A percentile compares a stretch with the other conserved stretches of the same genome.
Conservation (phyloP, 2,113 vertebrate genomes). For the Mesocricetus auratus region DNA sequence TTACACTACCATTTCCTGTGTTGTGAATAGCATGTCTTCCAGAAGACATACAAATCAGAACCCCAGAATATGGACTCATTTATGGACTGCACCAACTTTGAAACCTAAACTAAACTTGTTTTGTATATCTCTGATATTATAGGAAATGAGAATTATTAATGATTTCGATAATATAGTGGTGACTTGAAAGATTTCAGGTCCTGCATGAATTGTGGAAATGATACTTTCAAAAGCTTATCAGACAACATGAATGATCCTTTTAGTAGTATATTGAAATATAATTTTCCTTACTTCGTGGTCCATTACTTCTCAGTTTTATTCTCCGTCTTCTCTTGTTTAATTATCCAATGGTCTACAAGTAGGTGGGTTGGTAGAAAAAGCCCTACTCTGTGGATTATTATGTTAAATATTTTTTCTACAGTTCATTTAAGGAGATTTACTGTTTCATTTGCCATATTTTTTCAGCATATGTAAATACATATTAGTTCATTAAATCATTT, state of each 20-base stretch:
- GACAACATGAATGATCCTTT: background rate
- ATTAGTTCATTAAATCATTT: background rate
- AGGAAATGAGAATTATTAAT: background rate
- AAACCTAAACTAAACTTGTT: background rate
- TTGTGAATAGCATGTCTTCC: background rate
- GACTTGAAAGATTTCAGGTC: background rate
- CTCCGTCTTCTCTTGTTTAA: background rate
- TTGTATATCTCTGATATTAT: background rate
- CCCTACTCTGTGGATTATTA: background rate
- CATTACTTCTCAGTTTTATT: background rate
- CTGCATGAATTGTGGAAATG: background rate
- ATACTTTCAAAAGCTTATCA: background rate
- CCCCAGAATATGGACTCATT: background rate
- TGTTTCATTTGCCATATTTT: background rate
- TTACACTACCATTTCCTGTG: background rate
- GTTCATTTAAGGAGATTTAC: background rate
- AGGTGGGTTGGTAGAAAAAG: background rate
- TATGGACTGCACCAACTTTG: background rate
- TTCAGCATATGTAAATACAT: background rate
- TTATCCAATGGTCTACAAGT: background rate
- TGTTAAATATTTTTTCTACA: background rate
- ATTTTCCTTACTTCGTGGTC: background rate
- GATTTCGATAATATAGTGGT: background rate
- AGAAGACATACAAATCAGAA: background rate
- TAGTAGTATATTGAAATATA: background rate